Percentiles rank a stretch among this genome's conserved stretches.
Conservation (phyloP, 1,140 invertebrate genomes). For the Propsilocerus akamusi region DNA sequence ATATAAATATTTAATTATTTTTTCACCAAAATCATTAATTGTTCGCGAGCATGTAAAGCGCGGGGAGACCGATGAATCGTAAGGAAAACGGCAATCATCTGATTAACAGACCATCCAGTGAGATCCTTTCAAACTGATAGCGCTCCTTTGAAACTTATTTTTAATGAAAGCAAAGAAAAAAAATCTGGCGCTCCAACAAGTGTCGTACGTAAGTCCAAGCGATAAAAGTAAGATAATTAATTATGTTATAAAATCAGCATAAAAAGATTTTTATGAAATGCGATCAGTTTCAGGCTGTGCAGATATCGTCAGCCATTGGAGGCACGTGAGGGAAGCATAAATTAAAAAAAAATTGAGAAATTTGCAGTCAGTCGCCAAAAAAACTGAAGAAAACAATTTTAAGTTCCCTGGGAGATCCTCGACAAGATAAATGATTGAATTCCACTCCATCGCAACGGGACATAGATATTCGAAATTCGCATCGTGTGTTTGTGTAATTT, state of each 20-base stretch:
- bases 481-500: too few relatives aligned
- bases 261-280: not conserved
- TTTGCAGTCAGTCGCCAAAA: too few relatives aligned
- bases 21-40: not conserved
- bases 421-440: not conserved
- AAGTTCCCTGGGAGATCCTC: not conserved
- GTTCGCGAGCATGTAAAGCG: not conserved
- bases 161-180: conserved; percentile 1
- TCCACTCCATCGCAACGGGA: too few relatives aligned
- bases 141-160: not conserved
- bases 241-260: conserved; percentile 2
- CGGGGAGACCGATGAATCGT: too few relatives aligned
- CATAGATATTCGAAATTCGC: too few relatives aligned
- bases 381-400: too few relatives aligned
- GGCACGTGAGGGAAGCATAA: too few relatives aligned
- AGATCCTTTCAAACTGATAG: conserved; percentile 2
- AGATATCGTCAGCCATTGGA: too few relatives aligned
- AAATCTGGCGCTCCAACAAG: not conserved
- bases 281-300: too few relatives aligned
- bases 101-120: not conserved
- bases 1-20: conserved; percentile 3
- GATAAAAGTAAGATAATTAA: conserved; percentile 1
- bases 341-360: too few relatives aligned
- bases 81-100: too few relatives aligned
- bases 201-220: not conserved